phyloP scores from a whole-genome alignment of 2,113 vertebrate genomes.

The Procavia capensis region DNA sequence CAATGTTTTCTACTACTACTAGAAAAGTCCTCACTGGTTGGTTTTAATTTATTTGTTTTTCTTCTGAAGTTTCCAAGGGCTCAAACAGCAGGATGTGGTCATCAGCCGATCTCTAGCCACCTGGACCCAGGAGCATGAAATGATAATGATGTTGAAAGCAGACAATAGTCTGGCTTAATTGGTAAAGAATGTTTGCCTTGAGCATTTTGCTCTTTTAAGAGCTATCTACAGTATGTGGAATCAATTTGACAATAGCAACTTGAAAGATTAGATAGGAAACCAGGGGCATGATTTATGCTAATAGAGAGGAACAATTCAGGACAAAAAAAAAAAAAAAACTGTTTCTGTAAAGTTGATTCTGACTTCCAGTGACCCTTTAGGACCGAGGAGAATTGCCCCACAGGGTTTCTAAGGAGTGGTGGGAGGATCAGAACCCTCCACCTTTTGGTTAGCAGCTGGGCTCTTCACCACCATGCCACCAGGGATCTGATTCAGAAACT shows the following conservation, averaged over 20 bases:
- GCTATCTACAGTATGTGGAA: not conserved
- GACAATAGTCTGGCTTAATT: not conserved
- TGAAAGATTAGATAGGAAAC: not conserved
- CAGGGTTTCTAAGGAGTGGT: no score
- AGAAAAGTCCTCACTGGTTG: not conserved
- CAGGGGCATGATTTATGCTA: not conserved
- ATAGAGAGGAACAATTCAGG: not conserved
- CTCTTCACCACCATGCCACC: no score
- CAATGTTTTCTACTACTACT: not conserved
- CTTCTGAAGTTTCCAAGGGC: not conserved
- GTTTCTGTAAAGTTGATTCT: no score
- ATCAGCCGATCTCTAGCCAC: not conserved
- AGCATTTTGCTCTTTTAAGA: not conserved
- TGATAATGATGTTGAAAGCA: not conserved
- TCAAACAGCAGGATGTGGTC: not conserved
- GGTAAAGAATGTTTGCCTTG: not conserved
- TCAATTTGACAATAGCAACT: not conserved
- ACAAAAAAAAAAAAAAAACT: not conserved
- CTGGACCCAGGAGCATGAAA: not conserved
- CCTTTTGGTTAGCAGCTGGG: no score
- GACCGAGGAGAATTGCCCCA: no score
- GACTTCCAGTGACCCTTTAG: no score
- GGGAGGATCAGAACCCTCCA: no score
- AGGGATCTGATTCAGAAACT: not conserved
- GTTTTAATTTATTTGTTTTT: not conserved